Evolutionary conservation across 1,140 invertebrate genomes (phyloP).

Genomic region (Drosophila subpulchrella): DNA sequence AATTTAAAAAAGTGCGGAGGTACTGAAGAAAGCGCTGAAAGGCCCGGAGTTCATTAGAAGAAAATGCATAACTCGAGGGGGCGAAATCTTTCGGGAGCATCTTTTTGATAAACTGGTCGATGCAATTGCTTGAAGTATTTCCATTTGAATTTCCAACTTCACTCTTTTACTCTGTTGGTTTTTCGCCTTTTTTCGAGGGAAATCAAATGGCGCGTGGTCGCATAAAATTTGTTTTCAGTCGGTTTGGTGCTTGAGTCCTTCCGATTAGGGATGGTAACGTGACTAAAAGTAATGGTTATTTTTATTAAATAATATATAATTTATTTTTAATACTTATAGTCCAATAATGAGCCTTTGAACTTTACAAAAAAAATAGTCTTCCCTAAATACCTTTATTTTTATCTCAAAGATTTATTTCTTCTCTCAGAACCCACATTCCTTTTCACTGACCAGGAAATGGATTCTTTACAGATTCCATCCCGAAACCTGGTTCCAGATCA

Average conservation of each 20-base stretch:
- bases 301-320: not conserved
- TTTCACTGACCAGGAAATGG: constrained; percentile 10
- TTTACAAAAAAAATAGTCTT: not conserved
- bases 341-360: not conserved
- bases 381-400: no score
- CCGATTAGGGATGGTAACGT: constrained; percentile 44
- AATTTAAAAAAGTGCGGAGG: not conserved
- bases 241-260: constrained; percentile 35
- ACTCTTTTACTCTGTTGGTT: constrained; percentile 18
- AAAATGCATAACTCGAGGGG: constrained; percentile 32
- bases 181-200: constrained; percentile 32
- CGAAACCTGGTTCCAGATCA: constrained; percentile 9
- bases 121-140: constrained; percentile 47
- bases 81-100: constrained; percentile 39
- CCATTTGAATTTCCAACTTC: constrained; percentile 38
- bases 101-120: constrained; percentile 45
- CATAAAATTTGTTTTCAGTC: constrained; percentile 61
- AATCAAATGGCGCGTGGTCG: constrained; percentile 74
- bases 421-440: constrained; percentile 3
- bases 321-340: not conserved
- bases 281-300: constrained; percentile 7
- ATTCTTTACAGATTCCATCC: not conserved
- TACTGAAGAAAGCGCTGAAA: constrained; percentile 9
- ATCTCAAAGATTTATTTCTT: no score
- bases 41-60: constrained; percentile 33